Base-by-base conservation (phyloP, 2,888 invertebrate species). In the Caenorhabditis parvicauda region DNA sequence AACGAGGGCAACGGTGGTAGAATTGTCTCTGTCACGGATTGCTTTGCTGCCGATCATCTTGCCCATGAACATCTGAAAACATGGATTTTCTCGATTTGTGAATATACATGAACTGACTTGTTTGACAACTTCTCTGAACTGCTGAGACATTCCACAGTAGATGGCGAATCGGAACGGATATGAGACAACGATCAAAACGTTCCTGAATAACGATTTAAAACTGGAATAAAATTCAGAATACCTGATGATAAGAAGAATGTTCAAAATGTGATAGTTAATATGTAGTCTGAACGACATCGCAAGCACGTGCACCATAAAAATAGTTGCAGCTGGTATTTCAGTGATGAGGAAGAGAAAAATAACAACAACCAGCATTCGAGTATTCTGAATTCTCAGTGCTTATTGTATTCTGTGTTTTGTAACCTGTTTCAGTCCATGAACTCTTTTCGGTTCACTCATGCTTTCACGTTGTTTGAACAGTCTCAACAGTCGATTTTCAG, bases 111-210 rank as follows among this genome's bases (percentile, higher is more conserved):
- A 21, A 12, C 19, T 9, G 25, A 64, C 60, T 53, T 58, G 70
- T 37, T 62, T 55, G 7, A 70, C 71, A n/a, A 68, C 65, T 43
- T 77, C 77, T n/a, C 77, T 59, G 53, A 77, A 77, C 57, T 77
- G 77, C 56, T 74, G 73, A 2, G 75, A 75, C 77, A 77, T 77
- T 38, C 75, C 72, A 82, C 92, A 93, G 81, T 94, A 94, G 68
- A 93, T 92, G 59, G 91, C 92, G 79, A 94, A 93, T 82, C 93
- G 92, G 56, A 85, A 74, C 12, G 92, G 92, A 83, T 92, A 92
- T 44, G 90, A 90, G 37, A 91, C 87, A 57, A 92, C 88, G 60
- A 94, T 90, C 82, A 91, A 89, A 84, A 93, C 91, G 84, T 93
- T 93, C 12, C 90, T 77, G 38, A 53, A 74, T 19, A 29, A 19